Conservation (phyloP, 2,888 invertebrate genomes). For the Agrochola circellaris region DNA sequence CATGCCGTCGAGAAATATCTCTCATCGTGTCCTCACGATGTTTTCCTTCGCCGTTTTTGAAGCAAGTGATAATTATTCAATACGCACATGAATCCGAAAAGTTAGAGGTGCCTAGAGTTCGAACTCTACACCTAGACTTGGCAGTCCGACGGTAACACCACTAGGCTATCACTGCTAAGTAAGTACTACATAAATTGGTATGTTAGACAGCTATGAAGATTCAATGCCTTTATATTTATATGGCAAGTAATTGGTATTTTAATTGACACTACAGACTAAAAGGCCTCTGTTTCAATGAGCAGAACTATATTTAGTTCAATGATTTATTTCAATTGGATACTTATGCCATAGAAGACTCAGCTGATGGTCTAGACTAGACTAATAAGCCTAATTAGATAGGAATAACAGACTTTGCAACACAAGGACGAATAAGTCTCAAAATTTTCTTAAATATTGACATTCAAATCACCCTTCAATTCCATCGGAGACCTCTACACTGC, state of each 20-base stretch:
- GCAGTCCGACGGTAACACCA: too few species aligned
- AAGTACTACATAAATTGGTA: neutral
- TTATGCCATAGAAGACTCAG: neutral
- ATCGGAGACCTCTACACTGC: neutral
- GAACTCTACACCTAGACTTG: too few species aligned
- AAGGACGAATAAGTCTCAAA: neutral
- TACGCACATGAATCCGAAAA: too few species aligned
- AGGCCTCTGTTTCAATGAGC: constrained; percentile 13
- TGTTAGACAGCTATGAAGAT: neutral
- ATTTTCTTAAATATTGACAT: neutral
- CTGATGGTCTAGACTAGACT: neutral
- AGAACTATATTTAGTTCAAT: constrained; percentile 30
- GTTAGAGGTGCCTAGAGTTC: too few species aligned
- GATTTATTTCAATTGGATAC: constrained; percentile 16
- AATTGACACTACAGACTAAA: constrained; percentile 25
- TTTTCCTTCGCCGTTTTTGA: too few species aligned
- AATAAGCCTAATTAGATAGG: neutral
- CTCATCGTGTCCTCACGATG: too few species aligned
- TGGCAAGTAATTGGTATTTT: constrained; percentile 35
- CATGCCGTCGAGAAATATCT: too few species aligned
- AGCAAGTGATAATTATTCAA: too few species aligned
- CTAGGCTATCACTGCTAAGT: too few species aligned
- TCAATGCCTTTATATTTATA: constrained; percentile 19
- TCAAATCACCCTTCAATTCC: neutral
- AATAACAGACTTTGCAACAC: neutral